A percentile compares a stretch with the other conserved stretches of the same genome.
Conservation (phyloP, 2,888 invertebrate genomes). For the Notocelia uddmanniana region DNA sequence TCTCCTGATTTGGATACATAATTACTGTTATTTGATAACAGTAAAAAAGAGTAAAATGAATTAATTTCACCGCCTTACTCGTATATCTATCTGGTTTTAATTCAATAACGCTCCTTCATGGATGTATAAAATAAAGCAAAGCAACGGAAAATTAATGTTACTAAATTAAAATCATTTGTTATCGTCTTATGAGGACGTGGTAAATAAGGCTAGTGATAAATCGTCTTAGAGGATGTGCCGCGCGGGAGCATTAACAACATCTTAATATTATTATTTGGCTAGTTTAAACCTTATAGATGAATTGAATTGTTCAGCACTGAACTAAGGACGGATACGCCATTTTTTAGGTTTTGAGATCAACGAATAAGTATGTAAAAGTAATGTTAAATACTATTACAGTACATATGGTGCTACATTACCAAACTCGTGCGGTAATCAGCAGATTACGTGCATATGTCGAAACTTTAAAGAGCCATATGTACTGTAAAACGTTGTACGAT, state of each 20-base stretch:
- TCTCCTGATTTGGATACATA: background rate
- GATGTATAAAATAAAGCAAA: constrained; percentile 13
- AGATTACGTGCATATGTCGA: too few relatives aligned
- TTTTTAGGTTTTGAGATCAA: background rate
- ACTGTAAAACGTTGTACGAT: too few relatives aligned
- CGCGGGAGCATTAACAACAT: constrained; percentile 41
- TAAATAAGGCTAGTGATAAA: constrained; percentile 44
- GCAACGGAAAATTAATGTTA: constrained; percentile 35
- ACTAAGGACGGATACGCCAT: background rate
- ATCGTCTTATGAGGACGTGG: constrained; percentile 42
- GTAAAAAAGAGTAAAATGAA: background rate
- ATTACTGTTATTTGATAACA: background rate
- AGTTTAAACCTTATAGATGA: constrained; percentile 18
- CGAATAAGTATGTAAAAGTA: background rate
- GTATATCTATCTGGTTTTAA: too few relatives aligned
- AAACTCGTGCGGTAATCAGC: too few relatives aligned
- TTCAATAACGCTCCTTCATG: background rate
- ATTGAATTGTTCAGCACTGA: background rate
- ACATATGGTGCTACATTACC: too few relatives aligned
- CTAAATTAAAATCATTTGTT: constrained; percentile 46
- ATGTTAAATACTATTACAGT: too few relatives aligned
- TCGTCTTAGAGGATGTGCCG: constrained; percentile 37
- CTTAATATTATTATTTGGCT: constrained; percentile 28
- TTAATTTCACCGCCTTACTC: background rate
- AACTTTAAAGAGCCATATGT: too few relatives aligned